Evolutionary conservation across 2,113 vertebrate species (phyloP).

Genomic region (Recurvirostra avosetta): DNA sequence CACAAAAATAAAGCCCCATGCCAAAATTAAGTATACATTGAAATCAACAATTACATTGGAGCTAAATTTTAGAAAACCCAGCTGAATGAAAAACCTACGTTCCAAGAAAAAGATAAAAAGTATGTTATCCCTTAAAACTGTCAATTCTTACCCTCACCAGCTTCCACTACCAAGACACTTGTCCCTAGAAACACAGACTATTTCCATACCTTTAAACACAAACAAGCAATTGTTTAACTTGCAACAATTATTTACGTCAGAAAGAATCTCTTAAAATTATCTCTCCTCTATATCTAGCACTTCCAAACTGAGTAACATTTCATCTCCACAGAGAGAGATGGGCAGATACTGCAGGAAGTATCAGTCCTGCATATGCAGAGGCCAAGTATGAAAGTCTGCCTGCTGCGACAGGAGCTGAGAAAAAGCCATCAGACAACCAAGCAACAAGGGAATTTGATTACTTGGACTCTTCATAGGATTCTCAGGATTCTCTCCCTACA

Average conservation of each 20-base stretch:
- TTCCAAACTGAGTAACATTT: conserved; percentile 20
- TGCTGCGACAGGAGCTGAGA: neutral
- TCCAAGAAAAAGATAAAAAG: neutral
- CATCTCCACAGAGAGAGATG: neutral
- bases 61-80: neutral
- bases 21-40: conserved; percentile 48
- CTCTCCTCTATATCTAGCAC: neutral
- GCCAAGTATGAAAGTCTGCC: neutral
- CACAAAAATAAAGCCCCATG: conserved; percentile 51
- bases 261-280: neutral
- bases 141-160: neutral
- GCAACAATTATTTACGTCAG: neutral
- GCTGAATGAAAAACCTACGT: neutral
- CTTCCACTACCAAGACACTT: neutral
- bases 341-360: neutral
- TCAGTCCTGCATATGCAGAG: neutral
- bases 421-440: neutral
- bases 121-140: neutral
- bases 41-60: neutral
- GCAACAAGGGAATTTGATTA: neutral
- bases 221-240: neutral
- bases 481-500: neutral
- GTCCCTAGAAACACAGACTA: neutral
- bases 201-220: neutral
- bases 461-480: neutral